Percentiles rank a stretch among this genome's conserved stretches.
Evolutionary conservation across 2,888 invertebrate species (phyloP).

Genomic region (Trichopria drosophilae): DNA sequence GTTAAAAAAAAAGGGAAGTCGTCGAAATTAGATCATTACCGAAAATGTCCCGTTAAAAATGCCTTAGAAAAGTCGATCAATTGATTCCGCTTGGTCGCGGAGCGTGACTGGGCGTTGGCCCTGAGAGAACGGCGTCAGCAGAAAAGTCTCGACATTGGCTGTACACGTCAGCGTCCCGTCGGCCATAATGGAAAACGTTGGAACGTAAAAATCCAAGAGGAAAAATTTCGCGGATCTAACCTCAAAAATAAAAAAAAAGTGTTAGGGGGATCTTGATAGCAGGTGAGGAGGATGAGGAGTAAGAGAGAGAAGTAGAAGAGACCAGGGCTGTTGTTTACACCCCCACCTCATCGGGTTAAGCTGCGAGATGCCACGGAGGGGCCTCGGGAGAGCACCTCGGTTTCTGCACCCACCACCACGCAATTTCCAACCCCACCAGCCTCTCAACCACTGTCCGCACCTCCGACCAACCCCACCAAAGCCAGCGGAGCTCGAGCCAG

Average conservation of each 20-base stretch:
- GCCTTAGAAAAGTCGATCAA: too few species aligned
- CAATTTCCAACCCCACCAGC: conserved; percentile 60
- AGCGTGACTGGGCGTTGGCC: conserved; percentile 36
- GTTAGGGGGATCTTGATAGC: too few species aligned
- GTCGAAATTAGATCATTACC: too few species aligned
- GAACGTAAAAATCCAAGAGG: too few species aligned
- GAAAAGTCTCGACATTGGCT: too few species aligned
- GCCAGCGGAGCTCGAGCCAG: conserved; percentile 52
- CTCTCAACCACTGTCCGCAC: conserved; percentile 58
- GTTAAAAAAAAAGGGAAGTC: too few species aligned
- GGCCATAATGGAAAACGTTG: conserved; percentile 47
- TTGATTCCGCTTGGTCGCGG: conserved; percentile 13
- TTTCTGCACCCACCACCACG: conserved; percentile 57
- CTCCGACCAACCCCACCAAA: conserved; percentile 58
- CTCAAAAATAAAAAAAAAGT: too few species aligned
- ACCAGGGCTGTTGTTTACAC: conserved; percentile 54
- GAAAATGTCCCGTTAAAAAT: too few species aligned
- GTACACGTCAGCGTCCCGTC: conserved; percentile 41
- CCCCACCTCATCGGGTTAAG: conserved; percentile 54
- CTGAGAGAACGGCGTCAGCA: too few species aligned
- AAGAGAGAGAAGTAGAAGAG: conserved; percentile 24
- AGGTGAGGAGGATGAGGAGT: background rate
- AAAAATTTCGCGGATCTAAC: too few species aligned
- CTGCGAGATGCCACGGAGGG: conserved; percentile 56
- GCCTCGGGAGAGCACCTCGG: conserved; percentile 49